Percentiles rank a stretch among this genome's conserved stretches.
Conservation (phyloP, 2,113 vertebrate species). For the Tringa solitaria region DNA sequence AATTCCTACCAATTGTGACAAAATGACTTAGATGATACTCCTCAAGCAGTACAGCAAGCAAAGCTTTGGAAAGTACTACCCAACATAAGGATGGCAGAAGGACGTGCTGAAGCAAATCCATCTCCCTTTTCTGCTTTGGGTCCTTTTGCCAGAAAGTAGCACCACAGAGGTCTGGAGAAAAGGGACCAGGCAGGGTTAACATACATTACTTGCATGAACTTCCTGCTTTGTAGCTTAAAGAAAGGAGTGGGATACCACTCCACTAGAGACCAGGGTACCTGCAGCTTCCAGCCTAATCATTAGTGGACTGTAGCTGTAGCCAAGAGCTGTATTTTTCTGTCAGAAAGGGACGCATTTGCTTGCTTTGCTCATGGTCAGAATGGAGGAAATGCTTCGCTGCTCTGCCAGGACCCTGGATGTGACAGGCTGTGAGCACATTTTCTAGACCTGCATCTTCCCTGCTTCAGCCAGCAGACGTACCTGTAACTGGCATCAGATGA, state of each 20-base stretch:
- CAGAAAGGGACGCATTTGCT: background rate
- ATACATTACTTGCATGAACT: background rate
- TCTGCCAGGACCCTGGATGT: background rate
- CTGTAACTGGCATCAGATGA: background rate
- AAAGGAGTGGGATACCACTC: background rate
- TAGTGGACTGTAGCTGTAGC: background rate
- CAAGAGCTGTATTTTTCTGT: background rate
- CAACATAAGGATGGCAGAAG: background rate
- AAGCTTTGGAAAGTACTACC: background rate
- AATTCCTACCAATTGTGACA: background rate
- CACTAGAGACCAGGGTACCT: background rate
- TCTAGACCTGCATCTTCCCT: background rate
- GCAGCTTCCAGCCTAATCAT: background rate
- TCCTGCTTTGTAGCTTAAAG: background rate
- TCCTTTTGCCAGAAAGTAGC: background rate
- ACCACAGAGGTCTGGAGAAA: background rate
- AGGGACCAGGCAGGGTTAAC: background rate
- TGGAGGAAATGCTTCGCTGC: background rate
- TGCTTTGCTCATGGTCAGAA: background rate
- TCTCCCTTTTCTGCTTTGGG: background rate
- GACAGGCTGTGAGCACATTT: background rate
- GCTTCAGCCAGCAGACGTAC: background rate
- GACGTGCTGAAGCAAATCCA: background rate
- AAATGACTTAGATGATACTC: background rate
- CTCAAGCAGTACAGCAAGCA: background rate